These are phyloP conservation scores for Lordiphosa stackelbergi DNA, from an alignment of 1,140 invertebrate genomes.

Conservation along the genomic window DNA sequence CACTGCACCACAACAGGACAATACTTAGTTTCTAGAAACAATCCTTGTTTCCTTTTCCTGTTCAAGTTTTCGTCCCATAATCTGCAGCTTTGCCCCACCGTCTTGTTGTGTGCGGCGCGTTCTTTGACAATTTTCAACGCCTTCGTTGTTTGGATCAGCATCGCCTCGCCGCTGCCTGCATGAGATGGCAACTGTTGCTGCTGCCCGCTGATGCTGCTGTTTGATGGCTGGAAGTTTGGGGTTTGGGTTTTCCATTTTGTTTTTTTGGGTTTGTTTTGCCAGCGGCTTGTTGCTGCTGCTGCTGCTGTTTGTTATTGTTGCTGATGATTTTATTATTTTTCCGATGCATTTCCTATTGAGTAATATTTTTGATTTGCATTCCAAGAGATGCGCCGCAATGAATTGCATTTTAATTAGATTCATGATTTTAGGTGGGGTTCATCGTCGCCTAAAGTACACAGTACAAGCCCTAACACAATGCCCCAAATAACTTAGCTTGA, in stretches of 20 bases:
- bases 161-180: conserved; percentile 48
- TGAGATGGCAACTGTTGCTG: conserved; percentile 63
- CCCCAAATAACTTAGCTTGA: conserved; percentile 32
- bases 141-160: conserved; percentile 57
- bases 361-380: conserved; percentile 70
- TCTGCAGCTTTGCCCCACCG: conserved; percentile 25
- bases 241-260: conserved; percentile 39
- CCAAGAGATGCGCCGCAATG: conserved; percentile 63
- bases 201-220: conserved; percentile 52
- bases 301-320: conserved; percentile 52
- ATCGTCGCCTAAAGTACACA: conserved; percentile 32
- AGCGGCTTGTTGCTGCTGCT: conserved; percentile 26
- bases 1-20: too few relatives aligned
- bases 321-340: conserved; percentile 72
- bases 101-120: conserved; percentile 54
- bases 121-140: conserved; percentile 75
- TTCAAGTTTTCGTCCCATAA: too few relatives aligned
- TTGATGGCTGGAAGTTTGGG: conserved; percentile 42
- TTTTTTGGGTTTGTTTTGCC: conserved; percentile 64
- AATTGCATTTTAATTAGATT: conserved; percentile 75
- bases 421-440: conserved; percentile 59
- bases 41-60: not conserved
- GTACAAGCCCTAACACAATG: too few relatives aligned
- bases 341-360: conserved; percentile 66
- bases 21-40: too few relatives aligned